Evolutionary conservation across 92 coral and sea anemone genomes (phyloP).

Genomic region (Siderastrea siderea): DNA sequence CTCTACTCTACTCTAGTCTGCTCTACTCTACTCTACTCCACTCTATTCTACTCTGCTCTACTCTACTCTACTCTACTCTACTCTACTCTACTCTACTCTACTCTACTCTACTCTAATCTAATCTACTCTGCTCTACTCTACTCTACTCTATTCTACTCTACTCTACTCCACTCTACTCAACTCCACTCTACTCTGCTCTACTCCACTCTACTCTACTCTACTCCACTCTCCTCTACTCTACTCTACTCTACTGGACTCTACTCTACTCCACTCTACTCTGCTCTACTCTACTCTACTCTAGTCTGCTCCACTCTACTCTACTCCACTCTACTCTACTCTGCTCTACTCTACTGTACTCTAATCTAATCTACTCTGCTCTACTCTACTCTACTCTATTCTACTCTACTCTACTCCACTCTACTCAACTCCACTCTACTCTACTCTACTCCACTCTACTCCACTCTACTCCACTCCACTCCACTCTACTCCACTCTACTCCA

Average conservation of each 20-base stretch:
- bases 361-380: constrained; percentile 4
- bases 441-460: constrained; percentile 24
- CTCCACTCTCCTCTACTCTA: constrained; percentile 18
- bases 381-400: constrained; percentile 18
- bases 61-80: constrained; percentile 21
- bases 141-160: constrained; percentile 16
- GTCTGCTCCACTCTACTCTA: too few relatives aligned
- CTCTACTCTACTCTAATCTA: constrained; percentile 34
- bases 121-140: constrained; percentile 30
- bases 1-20: constrained; percentile 1
- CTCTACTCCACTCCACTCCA: constrained; percentile 26
- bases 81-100: constrained; percentile 28
- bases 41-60: constrained; percentile 16
- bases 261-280: constrained; percentile 27
- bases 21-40: constrained; percentile 26
- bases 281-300: constrained; percentile 33
- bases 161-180: neutral
- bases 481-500: constrained; percentile 26
- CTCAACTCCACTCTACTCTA: constrained; percentile 29
- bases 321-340: constrained; percentile 24
- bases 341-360: neutral
- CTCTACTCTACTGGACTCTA: constrained; percentile 30
- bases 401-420: constrained; percentile 21
- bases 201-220: constrained; percentile 16
- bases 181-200: neutral